Percentiles rank a stretch among this genome's conserved stretches.
These are phyloP conservation scores for Pseudochirops corinnae DNA, from an alignment of 2,797 vertebrate genomes.

Conservation along the genomic window DNA sequence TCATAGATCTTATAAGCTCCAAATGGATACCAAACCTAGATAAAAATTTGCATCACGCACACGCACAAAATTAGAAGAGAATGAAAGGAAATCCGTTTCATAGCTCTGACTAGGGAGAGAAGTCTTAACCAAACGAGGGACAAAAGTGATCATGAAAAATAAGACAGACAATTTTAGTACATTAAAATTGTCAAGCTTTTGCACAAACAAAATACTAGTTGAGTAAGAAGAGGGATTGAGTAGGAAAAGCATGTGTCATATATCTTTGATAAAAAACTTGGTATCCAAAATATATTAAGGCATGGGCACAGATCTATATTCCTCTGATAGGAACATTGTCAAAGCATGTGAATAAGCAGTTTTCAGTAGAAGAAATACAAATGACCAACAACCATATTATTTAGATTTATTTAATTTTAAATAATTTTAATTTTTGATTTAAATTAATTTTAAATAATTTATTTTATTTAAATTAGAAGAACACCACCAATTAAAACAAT, in stretches of 20 bases:
- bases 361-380: not conserved
- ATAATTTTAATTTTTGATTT: not conserved
- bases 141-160: not conserved
- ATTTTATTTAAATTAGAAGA: not conserved
- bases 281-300: not conserved
- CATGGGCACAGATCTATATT: not conserved
- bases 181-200: not conserved
- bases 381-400: not conserved
- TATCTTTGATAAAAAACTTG: not conserved
- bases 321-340: not conserved
- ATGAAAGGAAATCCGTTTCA: not conserved
- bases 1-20: not conserved
- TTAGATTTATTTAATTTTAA: not conserved
- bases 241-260: not conserved
- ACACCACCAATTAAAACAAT: not conserved
- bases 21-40: not conserved
- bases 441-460: too few relatives aligned
- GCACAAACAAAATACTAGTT: not conserved
- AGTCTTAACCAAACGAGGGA: not conserved
- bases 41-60: not conserved
- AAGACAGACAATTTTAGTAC: not conserved
- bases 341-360: not conserved
- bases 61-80: not conserved
- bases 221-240: not conserved
- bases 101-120: not conserved